Conservation (phyloP, 2,113 vertebrate species). For the Struthio camelus region DNA sequence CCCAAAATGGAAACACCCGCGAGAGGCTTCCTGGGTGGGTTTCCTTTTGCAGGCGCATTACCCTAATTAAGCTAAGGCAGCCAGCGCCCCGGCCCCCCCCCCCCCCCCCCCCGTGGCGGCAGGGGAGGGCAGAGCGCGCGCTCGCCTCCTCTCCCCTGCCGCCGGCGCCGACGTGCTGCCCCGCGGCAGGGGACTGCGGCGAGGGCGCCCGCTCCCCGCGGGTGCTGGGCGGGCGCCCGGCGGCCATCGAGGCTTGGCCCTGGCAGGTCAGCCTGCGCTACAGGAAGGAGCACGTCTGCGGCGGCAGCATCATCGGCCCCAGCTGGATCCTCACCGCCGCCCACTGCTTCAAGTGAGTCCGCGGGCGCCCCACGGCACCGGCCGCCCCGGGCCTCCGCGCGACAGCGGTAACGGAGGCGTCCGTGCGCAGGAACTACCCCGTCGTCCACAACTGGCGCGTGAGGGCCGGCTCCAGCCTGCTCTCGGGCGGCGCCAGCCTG, state of each 20-base stretch:
- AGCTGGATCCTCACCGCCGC: conserved; percentile 84
- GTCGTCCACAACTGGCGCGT: conserved; percentile 81
- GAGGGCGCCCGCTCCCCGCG: conserved; percentile 45
- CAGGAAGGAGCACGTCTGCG: conserved; percentile 82
- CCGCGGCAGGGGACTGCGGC: conserved; percentile 79
- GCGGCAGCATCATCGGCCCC: conserved; percentile 84
- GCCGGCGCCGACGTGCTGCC: background rate
- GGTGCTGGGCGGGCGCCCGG: conserved; percentile 82
- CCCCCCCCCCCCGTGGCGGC: fast-evolving
- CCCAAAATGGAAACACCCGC: background rate
- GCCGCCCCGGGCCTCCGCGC: fast-evolving
- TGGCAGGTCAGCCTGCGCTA: conserved; percentile 93
- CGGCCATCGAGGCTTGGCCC: conserved; percentile 82
- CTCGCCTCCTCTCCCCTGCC: background rate
- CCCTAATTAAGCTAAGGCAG: background rate
- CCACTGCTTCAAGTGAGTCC: conserved; percentile 83
- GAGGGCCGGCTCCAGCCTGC: conserved; percentile 68
- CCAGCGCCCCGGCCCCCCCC: fast-evolving
- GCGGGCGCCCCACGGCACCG: fast-evolving
- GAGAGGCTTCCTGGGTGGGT: background rate
- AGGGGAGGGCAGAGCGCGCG: background rate
- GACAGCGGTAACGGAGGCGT: background rate
- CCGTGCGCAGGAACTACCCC: conserved; percentile 52
- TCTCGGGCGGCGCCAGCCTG: conserved; percentile 57
- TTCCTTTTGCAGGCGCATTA: background rate